Percentiles rank a stretch among this genome's conserved stretches.
Conservation (phyloP, 1,140 invertebrate genomes). For the Muscidifurax raptorellus region DNA sequence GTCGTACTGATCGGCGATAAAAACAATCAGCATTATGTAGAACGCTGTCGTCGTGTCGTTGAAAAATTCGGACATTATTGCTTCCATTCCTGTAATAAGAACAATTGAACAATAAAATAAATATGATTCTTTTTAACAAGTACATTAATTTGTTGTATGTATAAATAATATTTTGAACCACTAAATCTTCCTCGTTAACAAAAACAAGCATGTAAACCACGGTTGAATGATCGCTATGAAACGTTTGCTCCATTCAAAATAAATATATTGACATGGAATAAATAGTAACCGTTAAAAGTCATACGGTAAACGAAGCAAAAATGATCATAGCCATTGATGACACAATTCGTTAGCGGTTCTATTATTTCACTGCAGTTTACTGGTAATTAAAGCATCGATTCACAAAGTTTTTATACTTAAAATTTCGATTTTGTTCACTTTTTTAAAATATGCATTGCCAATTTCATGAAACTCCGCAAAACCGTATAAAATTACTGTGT, state of each 20-base stretch:
- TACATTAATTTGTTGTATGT: too few species aligned
- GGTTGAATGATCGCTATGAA: background rate
- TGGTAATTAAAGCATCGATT: constrained; percentile 59
- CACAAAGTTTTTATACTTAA: background rate
- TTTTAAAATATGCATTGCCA: background rate
- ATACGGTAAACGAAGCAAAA: background rate
- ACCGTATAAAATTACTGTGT: too few species aligned
- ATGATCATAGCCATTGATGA: constrained; percentile 27
- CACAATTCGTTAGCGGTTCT: constrained; percentile 50
- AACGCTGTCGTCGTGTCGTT: constrained; percentile 99
- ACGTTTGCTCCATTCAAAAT: background rate
- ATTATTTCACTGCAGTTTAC: constrained; percentile 64
- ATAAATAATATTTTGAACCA: too few species aligned
- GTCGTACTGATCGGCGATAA: constrained; percentile 99
- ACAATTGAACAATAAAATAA: constrained; percentile 19
- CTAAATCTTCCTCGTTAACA: background rate
- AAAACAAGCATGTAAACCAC: background rate
- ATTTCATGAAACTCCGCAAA: background rate
- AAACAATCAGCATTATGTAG: constrained; percentile 99
- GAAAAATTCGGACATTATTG: constrained; percentile 99
- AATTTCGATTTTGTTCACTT: background rate
- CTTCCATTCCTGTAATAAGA: constrained; percentile 95
- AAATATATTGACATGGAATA: background rate
- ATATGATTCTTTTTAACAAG: constrained; percentile 4
- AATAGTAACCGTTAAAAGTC: constrained; percentile 5